Conservation (phyloP, 2,888 invertebrate species). For the Mactromeris polynyma region DNA sequence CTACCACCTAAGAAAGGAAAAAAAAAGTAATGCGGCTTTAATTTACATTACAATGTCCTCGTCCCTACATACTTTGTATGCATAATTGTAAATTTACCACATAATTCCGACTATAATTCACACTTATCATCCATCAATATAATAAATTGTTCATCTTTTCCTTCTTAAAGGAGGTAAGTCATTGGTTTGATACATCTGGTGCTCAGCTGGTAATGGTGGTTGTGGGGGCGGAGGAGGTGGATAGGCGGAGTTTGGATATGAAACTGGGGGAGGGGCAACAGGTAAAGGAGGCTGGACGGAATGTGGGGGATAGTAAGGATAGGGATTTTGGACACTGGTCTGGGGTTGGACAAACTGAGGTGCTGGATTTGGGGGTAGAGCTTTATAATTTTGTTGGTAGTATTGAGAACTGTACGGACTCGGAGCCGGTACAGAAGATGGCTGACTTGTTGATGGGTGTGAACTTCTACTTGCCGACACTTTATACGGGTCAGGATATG, state of each 20-base stretch:
- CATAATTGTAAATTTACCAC: too few relatives aligned
- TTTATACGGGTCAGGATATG: background rate
- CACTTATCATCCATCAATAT: too few relatives aligned
- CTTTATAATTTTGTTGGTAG: constrained; percentile 38
- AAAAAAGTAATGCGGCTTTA: too few relatives aligned
- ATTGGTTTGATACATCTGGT: constrained; percentile 10
- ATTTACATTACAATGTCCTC: too few relatives aligned
- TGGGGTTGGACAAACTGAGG: too few relatives aligned
- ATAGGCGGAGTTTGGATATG: background rate
- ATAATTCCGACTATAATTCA: too few relatives aligned
- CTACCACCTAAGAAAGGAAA: too few relatives aligned
- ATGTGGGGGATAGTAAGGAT: too few relatives aligned
- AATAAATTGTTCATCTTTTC: constrained; percentile 1
- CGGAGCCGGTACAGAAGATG: too few relatives aligned
- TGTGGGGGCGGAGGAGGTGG: background rate
- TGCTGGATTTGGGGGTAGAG: constrained; percentile 29
- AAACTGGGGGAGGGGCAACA: background rate
- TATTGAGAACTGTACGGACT: constrained; percentile 34
- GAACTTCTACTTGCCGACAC: background rate
- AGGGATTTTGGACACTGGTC: too few relatives aligned
- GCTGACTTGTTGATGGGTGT: background rate
- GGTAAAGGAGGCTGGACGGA: background rate
- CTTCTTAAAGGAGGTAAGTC: constrained; percentile 32
- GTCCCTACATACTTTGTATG: too few relatives aligned
- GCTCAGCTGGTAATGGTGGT: background rate